A percentile compares a stretch with the other conserved stretches of the same genome.
Evolutionary conservation across 2,797 vertebrate species (phyloP).

Genomic region (Sebastiscus albofasciatus): DNA sequence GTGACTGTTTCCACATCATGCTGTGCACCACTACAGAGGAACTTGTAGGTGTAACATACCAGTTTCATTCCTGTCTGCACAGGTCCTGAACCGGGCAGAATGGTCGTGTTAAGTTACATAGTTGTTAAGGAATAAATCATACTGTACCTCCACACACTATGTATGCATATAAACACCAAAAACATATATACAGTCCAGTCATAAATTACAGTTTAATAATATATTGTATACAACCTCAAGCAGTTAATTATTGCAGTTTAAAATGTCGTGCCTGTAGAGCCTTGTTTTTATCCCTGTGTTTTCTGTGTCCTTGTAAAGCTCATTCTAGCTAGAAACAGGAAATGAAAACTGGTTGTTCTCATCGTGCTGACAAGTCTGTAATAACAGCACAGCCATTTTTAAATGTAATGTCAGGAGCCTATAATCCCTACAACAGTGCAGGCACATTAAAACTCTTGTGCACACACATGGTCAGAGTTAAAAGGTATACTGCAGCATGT

Average conservation of each 20-base stretch:
- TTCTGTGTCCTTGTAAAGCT: constrained; percentile 36
- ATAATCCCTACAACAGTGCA: constrained; percentile 23
- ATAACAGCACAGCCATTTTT: constrained; percentile 41
- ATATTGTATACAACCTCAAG: background rate
- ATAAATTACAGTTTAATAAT: background rate
- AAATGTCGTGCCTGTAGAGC: background rate
- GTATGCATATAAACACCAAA: background rate
- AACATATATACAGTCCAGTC: background rate
- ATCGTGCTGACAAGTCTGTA: constrained; percentile 33
- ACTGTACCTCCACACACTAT: background rate
- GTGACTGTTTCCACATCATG: constrained; percentile 48
- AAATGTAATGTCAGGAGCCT: constrained; percentile 21
- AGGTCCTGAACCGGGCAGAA: background rate
- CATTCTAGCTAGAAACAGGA: constrained; percentile 54
- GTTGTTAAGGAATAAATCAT: background rate
- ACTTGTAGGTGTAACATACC: constrained; percentile 27
- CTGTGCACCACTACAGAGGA: constrained; percentile 25
- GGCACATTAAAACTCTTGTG: constrained; percentile 10
- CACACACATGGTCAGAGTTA: constrained; percentile 31
- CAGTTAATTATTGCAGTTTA: constrained; percentile 10
- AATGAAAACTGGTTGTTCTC: constrained; percentile 60
- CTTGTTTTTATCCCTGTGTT: constrained; percentile 9
- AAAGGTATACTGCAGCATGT: constrained; percentile 54
- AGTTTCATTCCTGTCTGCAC: background rate
- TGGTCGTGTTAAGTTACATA: background rate